Percentiles rank a stretch among this genome's conserved stretches.
Evolutionary conservation across 2,888 invertebrate genomes (phyloP).

Genomic region (Eudemis profundana): DNA sequence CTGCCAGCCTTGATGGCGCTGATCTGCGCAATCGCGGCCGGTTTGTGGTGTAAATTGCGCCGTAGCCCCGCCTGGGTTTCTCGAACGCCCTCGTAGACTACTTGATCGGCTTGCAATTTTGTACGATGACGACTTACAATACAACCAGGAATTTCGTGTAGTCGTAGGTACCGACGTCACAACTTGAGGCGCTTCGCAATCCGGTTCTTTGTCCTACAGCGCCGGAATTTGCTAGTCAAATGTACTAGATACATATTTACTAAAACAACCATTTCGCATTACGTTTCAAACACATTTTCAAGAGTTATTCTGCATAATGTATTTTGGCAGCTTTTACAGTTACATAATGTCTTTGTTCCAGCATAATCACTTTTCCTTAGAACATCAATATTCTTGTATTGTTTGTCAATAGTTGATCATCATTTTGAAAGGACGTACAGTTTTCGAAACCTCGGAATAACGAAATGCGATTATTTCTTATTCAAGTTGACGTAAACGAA

Average conservation of each 20-base stretch:
- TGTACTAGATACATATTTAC: not conserved
- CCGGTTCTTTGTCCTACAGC: constrained; percentile 34
- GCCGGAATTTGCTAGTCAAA: not conserved
- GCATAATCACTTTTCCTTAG: not conserved
- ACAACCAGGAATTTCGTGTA: constrained; percentile 48
- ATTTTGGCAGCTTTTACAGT: not conserved
- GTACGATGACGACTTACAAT: constrained; percentile 60
- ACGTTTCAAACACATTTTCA: not conserved
- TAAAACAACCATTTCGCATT: not conserved
- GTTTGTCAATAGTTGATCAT: constrained; percentile 6
- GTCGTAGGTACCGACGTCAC: constrained; percentile 31
- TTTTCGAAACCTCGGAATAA: constrained; percentile 19
- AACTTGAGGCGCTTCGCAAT: constrained; percentile 4
- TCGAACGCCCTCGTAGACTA: constrained; percentile 68
- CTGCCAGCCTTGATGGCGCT: constrained; percentile 83
- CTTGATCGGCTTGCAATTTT: constrained; percentile 59
- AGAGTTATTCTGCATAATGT: not conserved
- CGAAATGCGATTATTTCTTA: constrained; percentile 28
- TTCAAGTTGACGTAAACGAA: constrained; percentile 32
- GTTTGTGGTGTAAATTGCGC: constrained; percentile 77
- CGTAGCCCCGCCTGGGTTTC: constrained; percentile 74
- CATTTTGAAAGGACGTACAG: constrained; percentile 23
- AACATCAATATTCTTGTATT: not conserved
- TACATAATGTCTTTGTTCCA: not conserved
- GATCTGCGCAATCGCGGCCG: constrained; percentile 82